Conservation (phyloP, 2,113 vertebrate species). For the Lepisosteus oculatus region DNA sequence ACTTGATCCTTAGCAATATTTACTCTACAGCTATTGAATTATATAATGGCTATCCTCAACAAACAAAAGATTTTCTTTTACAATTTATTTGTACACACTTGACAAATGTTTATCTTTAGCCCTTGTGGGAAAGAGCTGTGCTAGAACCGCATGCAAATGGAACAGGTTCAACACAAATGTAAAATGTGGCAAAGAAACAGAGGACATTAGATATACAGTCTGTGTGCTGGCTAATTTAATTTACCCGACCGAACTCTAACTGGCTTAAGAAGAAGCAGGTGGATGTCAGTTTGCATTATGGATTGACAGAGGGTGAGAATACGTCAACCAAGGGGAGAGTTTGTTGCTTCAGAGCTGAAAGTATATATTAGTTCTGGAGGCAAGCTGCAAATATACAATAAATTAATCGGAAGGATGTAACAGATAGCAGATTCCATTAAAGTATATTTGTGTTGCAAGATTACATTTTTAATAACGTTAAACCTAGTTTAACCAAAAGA, state of each 20-base stretch:
- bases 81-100: no score
- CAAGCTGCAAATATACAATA: conserved; percentile 15
- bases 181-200: not conserved
- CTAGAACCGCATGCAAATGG: not conserved
- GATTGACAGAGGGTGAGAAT: not conserved
- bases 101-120: no score
- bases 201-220: not conserved
- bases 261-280: conserved; percentile 10
- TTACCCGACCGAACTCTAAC: not conserved
- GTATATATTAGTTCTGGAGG: conserved; percentile 21
- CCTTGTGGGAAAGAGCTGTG: not conserved
- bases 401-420: conserved; percentile 9
- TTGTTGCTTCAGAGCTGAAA: conserved; percentile 11
- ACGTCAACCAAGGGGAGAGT: not conserved
- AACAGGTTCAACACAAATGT: not conserved
- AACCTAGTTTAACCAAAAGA: not conserved
- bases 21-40: no score
- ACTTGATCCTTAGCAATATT: no score
- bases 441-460: conserved; percentile 20
- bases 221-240: not conserved
- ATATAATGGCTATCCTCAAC: no score
- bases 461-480: conserved; percentile 12
- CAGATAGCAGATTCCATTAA: conserved; percentile 4
- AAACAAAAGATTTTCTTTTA: no score
- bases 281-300: not conserved